phyloP scores from a whole-genome alignment of 2,797 vertebrate genomes.

The Adelosebastes latens region DNA sequence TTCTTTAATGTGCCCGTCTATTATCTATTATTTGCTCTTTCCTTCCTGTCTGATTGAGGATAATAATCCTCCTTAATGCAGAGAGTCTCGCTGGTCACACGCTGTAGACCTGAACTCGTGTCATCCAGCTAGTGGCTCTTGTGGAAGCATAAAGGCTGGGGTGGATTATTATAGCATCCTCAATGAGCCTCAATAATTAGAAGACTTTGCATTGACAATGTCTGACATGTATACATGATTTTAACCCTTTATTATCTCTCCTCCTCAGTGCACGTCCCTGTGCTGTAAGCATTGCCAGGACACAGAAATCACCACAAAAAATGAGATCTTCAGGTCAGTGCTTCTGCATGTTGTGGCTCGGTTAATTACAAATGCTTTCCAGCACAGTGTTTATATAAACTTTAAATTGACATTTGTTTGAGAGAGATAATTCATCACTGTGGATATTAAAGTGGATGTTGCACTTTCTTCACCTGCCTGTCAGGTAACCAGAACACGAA shows the following conservation, averaged over 20 bases:
- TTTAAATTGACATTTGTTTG: not conserved
- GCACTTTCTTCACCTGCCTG: not conserved
- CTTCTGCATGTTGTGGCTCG: not conserved
- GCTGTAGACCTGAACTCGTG: not conserved
- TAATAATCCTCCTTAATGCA: constrained; percentile 15
- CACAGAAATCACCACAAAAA: constrained; percentile 98
- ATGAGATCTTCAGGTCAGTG: constrained; percentile 94
- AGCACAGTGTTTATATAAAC: not conserved
- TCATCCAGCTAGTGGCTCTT: not conserved
- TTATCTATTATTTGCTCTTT: not conserved
- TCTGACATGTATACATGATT: not conserved
- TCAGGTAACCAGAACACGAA: not conserved
- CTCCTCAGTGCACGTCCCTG: constrained; percentile 92
- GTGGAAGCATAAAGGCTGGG: not conserved
- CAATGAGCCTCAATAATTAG: not conserved
- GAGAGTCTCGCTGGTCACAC: not conserved
- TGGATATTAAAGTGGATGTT: not conserved
- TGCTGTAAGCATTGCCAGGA: constrained; percentile 98
- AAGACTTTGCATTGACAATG: not conserved
- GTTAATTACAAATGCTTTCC: not conserved
- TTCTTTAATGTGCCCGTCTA: not conserved
- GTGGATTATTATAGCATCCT: not conserved
- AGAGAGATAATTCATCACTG: not conserved
- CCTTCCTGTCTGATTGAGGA: constrained; percentile 3
- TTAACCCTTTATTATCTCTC: constrained; percentile 24